These are phyloP conservation scores for Amblyjoppa proteus DNA, from an alignment of 2,888 invertebrate species.

Conservation along the genomic window DNA sequence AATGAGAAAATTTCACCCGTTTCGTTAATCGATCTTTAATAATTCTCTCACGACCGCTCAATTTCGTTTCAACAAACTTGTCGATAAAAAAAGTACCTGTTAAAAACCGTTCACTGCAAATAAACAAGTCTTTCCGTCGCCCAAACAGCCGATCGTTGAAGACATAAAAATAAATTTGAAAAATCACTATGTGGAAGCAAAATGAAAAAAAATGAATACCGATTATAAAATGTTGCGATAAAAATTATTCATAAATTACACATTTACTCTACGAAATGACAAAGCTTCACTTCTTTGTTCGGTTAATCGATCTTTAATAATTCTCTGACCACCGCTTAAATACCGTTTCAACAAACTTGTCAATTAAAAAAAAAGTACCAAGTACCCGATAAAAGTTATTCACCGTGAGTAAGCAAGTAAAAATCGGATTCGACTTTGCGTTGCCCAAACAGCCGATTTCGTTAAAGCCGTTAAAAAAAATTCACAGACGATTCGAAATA, in stretches of 20 bases:
- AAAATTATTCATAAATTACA: not conserved
- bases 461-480: not conserved
- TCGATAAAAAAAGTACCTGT: not conserved
- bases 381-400: slow-evolving; percentile 5
- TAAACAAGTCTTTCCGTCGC: no score
- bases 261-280: not conserved
- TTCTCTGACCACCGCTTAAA: not conserved
- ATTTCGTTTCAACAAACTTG: not conserved
- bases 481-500: not conserved
- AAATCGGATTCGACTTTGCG: not conserved
- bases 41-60: not conserved
- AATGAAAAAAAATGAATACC: no score
- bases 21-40: not conserved
- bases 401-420: not conserved
- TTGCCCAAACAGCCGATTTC: not conserved
- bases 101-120: not conserved
- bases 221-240: not conserved
- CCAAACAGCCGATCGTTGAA: no score
- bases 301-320: slow-evolving; percentile 5
- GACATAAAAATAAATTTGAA: no score
- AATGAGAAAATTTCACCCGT: not conserved
- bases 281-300: not conserved
- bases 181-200: no score
- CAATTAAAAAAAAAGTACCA: not conserved
- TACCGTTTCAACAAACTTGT: not conserved